phyloP scores from a whole-genome alignment of 2,888 invertebrate genomes.

The Sinotaia quadrata region DNA sequence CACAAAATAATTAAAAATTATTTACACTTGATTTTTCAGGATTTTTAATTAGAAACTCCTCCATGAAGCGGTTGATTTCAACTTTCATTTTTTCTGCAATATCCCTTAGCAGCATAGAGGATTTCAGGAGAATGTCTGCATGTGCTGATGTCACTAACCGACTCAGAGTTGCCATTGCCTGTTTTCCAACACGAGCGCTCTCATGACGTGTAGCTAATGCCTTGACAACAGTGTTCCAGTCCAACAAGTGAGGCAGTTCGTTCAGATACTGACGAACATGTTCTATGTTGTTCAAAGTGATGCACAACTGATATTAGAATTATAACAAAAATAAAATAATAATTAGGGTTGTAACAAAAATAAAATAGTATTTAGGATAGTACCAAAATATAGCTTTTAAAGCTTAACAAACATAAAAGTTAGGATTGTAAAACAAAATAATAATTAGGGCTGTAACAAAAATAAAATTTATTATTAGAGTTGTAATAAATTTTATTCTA shows the following conservation, averaged over 20 bases:
- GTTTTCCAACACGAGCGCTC: conserved; percentile 52
- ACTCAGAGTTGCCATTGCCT: conserved; percentile 49
- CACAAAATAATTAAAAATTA: conserved; percentile 8
- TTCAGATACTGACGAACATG: conserved; percentile 64
- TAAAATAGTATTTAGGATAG: not conserved
- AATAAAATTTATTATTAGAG: too few species aligned
- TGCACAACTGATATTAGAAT: conserved; percentile 68
- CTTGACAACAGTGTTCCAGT: conserved; percentile 52
- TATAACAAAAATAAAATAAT: conserved; percentile 5
- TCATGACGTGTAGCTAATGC: conserved; percentile 56
- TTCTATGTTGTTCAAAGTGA: conserved; percentile 69
- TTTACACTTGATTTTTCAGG: conserved; percentile 61
- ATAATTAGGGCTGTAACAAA: too few species aligned
- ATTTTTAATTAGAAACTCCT: conserved; percentile 51
- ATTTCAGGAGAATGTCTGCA: conserved; percentile 57
- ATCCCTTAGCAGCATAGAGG: conserved; percentile 46
- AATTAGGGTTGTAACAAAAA: too few species aligned
- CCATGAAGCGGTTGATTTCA: conserved; percentile 58
- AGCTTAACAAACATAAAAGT: too few species aligned
- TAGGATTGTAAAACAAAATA: too few species aligned
- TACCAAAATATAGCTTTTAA: too few species aligned
- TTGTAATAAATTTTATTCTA: too few species aligned
- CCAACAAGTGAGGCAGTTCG: conserved; percentile 56
- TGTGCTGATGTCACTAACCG: conserved; percentile 52
- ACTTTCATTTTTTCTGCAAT: conserved; percentile 62